Base-by-base conservation (phyloP, 2,888 invertebrate genomes). In the Scaeva pyrastri region DNA sequence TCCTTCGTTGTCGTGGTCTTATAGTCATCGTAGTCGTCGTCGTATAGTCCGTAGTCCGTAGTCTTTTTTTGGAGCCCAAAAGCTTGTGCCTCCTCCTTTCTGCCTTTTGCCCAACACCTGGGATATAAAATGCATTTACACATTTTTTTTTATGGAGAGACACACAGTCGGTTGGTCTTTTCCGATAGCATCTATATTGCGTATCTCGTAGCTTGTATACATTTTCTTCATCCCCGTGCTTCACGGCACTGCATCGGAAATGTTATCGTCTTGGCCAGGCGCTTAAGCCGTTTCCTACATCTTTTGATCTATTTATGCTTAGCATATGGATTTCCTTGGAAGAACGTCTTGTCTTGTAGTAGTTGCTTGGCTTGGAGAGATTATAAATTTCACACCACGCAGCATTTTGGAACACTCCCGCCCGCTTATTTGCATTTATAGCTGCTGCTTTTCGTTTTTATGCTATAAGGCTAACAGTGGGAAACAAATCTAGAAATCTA, bases 391-490 rank as follows among this genome's bases (percentile, higher is more conserved):
- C 76, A 80, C 80, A 76, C 85, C 68, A 80, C 72, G 72, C 73
- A 81, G 41, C 31, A 31, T 43, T 41, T 16, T 2, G 60, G 62
- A 64, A 70, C 48, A 76, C 85, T 72, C 85, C 85, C 85, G 76
- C 85, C 85, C 48, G 72, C 70, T 80, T 80, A 77, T 85, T 85
- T 85, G 72, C 85, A 85, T 85, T 76, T 76, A 60, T 68, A n/a
- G 76, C 85, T 85, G 76, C 85, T 39, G 85, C 73, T 62, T 68
- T 68, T 68, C 11, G 16, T 60, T 66, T 60, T 39, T 21, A 7
- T 41, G 12, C 41, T 41, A 8, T 14, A 12, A 12, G 36, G 4
- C 2, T 21, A 45, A 58, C 31, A 60, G 60, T 41, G 21, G 41
- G 12, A 36, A 1, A 41, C 14, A 8, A 0, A 1, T 52, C 1